Evolutionary conservation across 2,113 vertebrate species (phyloP).

Genomic region (Butorides virescens): DNA sequence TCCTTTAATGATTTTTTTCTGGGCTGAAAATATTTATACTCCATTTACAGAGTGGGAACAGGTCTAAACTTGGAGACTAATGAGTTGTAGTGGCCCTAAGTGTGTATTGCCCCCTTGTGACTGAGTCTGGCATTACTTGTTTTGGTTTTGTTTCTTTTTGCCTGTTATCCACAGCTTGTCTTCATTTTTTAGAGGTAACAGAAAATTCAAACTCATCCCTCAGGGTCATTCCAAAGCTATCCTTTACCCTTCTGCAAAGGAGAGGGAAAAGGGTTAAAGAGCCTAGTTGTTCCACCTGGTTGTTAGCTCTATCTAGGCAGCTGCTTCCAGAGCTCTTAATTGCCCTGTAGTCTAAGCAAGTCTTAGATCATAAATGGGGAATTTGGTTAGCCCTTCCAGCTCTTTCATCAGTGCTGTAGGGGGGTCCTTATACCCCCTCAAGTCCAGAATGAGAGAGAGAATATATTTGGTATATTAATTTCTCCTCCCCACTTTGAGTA

Average conservation of each 20-base stretch:
- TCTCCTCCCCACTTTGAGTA: neutral
- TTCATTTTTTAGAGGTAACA: neutral
- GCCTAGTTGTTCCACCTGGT: neutral
- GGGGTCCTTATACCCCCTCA: fast-evolving
- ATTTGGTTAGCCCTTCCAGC: neutral
- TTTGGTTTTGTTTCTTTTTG: neutral
- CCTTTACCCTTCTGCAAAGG: neutral
- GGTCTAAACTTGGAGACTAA: neutral
- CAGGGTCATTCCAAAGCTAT: neutral
- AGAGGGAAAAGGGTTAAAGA: neutral
- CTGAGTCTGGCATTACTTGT: neutral
- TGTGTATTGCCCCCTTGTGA: neutral
- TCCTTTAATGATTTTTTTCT: neutral
- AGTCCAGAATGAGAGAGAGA: neutral
- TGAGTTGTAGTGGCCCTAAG: neutral
- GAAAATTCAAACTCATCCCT: neutral
- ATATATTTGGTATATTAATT: neutral
- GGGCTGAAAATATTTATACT: neutral
- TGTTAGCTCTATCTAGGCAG: neutral
- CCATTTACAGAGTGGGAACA: neutral
- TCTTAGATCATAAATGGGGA: neutral
- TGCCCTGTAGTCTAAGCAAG: neutral
- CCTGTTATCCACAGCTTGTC: fast-evolving
- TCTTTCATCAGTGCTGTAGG: neutral
- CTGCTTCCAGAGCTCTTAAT: neutral